Percentiles rank a stretch among this genome's conserved stretches.
These are phyloP conservation scores for Ctena decussata DNA, from an alignment of 2,888 invertebrate species.

Conservation along the genomic window DNA sequence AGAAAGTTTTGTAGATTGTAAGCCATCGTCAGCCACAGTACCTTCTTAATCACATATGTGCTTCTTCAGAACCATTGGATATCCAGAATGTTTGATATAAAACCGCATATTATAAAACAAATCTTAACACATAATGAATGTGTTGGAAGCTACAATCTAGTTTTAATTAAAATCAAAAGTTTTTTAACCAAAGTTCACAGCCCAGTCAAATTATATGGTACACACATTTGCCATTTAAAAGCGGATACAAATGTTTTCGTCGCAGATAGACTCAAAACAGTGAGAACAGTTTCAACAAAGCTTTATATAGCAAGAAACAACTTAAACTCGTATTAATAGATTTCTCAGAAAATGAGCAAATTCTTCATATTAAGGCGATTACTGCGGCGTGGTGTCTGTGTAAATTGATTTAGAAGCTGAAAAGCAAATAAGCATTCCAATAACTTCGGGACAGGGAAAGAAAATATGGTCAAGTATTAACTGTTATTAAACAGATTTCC, in stretches of 20 bases:
- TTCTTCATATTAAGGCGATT: constrained; percentile 13
- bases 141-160: no score
- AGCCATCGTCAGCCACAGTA: not conserved
- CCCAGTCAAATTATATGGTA: no score
- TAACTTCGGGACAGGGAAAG: not conserved
- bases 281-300: not conserved
- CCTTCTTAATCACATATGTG: no score
- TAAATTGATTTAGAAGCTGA: constrained; percentile 12
- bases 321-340: not conserved
- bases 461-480: not conserved
- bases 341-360: constrained; percentile 10
- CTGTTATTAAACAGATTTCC: not conserved
- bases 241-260: no score
- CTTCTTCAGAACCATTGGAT: no score
- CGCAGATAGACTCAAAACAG: no score
- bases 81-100: no score
- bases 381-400: constrained; percentile 8
- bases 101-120: no score
- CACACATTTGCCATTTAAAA: no score
- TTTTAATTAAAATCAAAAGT: no score
- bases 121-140: no score
- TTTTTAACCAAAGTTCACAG: no score
- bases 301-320: not conserved
- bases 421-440: constrained; percentile 14
- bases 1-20: not conserved